Conservation (phyloP, 2,888 invertebrate species). For the Chaetoderma sp. region DNA sequence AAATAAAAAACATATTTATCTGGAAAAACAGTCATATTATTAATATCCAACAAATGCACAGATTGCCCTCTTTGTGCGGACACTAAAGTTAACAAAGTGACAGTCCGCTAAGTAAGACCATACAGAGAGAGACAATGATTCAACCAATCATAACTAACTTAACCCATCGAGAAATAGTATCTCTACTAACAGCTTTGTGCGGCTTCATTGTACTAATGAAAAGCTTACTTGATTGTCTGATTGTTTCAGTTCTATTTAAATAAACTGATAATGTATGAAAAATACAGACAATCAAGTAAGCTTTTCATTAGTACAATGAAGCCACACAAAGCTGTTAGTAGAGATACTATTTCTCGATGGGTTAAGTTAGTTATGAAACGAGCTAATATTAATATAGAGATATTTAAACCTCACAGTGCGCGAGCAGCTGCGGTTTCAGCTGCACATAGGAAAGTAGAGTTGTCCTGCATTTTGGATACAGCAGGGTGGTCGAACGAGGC, state of each 20-base stretch:
- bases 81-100: too few species aligned
- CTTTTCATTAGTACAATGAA: slow-evolving; percentile 26
- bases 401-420: slow-evolving; percentile 26
- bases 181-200: slow-evolving; percentile 16
- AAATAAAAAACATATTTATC: too few species aligned
- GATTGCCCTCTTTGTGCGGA: too few species aligned
- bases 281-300: slow-evolving; percentile 1
- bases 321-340: slow-evolving; percentile 21
- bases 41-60: too few species aligned
- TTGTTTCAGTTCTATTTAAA: too few species aligned
- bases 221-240: slow-evolving; percentile 8
- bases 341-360: slow-evolving; percentile 28
- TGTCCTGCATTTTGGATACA: slow-evolving; percentile 25
- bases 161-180: slow-evolving; percentile 30
- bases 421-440: slow-evolving; percentile 15
- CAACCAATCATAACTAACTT: slow-evolving; percentile 17
- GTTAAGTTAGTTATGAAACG: slow-evolving; percentile 15
- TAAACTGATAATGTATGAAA: too few species aligned
- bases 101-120: too few species aligned
- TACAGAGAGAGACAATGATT: too few species aligned
- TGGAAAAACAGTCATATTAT: too few species aligned
- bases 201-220: slow-evolving; percentile 27
- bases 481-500: slow-evolving; percentile 23
- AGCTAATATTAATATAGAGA: slow-evolving; percentile 23
- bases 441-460: slow-evolving; percentile 12